Evolutionary conservation across 2,113 vertebrate species (phyloP), one percentile per base, ranked within the genome.

Genomic region (Channa argus): DNA sequence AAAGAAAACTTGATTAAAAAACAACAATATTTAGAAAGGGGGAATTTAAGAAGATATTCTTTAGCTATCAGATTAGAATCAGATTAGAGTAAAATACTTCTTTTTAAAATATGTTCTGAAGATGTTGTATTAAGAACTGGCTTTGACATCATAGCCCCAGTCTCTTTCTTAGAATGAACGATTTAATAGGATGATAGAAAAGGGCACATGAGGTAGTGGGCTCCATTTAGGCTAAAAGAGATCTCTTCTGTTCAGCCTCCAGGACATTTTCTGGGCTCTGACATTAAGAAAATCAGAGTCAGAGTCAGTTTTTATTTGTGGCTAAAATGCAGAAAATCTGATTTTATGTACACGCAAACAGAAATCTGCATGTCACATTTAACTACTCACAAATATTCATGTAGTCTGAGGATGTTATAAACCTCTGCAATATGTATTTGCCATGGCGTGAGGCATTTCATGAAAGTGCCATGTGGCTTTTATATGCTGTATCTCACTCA

Each of bases 381-480:
- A 54, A 65, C 51, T 50, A 10, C 33, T 59, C 14, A 37, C 10
- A 82, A 63, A 83, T 37, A 60, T 52, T 59, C 41, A 43, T 43
- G 43, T 33, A 46, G 51, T 46, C 43, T 38, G 24, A 82, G 64
- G 8, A n/a, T 8, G 10, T 47, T 71, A 44, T 53, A 71, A 50
- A 71, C 63, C 34, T 67, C 34, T 46, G 41, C 36, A 61, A 41
- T 33, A 51, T 68, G 33, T 51, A 71, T 79, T 85, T 70, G 36
- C 60, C 13, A 34, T 49, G 56, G 63, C 11, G n/a, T 70, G 56
- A 77, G 63, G 33, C 58, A 33, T 63, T 85, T 74, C 54, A 43
- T 46, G 4, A 71, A 62, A 49, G 66, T 5, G 54, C 84, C 82
- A 86, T 79, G 75, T 82, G 86, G 65, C 71, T 84, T 71, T 76